Evolutionary conservation across 2,888 invertebrate species (phyloP).

Genomic region (Bimastos eiseni): DNA sequence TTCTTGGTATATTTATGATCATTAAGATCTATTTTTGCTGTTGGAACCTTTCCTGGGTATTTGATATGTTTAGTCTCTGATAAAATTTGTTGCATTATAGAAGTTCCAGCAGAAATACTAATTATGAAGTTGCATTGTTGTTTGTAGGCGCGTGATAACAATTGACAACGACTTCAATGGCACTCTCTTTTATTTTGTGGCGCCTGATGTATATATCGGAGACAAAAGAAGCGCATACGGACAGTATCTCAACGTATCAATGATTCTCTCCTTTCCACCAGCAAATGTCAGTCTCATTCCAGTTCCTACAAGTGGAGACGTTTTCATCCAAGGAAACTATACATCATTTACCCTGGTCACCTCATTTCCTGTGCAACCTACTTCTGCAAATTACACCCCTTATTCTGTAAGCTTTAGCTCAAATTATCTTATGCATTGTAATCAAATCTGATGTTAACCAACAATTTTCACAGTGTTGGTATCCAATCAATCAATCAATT

Average conservation of each 20-base stretch:
- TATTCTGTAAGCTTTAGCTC: neutral
- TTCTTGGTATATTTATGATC: too few species aligned
- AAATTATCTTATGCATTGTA: too few species aligned
- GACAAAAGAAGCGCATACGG: slow-evolving; percentile 47
- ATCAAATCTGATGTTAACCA: too few species aligned
- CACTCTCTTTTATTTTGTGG: neutral
- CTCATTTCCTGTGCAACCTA: slow-evolving; percentile 36
- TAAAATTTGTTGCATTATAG: too few species aligned
- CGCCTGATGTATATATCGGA: neutral
- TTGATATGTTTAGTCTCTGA: too few species aligned
- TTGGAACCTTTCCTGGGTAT: too few species aligned
- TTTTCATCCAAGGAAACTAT: slow-evolving; percentile 42
- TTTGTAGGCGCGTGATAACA: slow-evolving; percentile 8
- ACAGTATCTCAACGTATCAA: slow-evolving; percentile 39
- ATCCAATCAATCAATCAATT: too few species aligned
- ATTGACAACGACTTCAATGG: neutral
- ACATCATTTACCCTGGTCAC: slow-evolving; percentile 41
- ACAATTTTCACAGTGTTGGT: too few species aligned
- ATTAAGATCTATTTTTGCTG: too few species aligned
- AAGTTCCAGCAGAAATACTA: too few species aligned
- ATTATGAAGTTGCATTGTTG: neutral
- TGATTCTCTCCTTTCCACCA: slow-evolving; percentile 31
- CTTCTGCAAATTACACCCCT: neutral
- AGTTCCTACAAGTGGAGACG: slow-evolving; percentile 41
- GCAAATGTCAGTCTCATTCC: neutral